A percentile compares a stretch with the other conserved stretches of the same genome.
phyloP scores from a whole-genome alignment of 1,140 invertebrate genomes.

The Drosophila ananassae region DNA sequence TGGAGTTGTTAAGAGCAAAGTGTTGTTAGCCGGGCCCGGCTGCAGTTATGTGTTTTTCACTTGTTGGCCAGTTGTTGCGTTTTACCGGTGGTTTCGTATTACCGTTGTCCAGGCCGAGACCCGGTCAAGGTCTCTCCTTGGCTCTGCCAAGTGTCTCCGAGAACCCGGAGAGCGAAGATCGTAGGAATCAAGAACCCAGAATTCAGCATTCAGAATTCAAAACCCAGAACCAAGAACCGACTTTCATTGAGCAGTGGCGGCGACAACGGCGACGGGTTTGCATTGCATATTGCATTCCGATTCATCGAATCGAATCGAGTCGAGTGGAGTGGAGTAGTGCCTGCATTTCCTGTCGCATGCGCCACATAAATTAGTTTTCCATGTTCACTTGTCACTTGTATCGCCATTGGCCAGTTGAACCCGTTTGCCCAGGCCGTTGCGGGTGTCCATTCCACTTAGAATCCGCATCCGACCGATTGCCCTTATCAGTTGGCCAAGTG shows the following conservation, averaged over 20 bases:
- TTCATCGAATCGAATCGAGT: slow-evolving; percentile 37
- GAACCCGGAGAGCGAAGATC: slow-evolving; percentile 4
- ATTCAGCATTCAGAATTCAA: slow-evolving; percentile 5
- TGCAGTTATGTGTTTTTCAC: slow-evolving; percentile 48
- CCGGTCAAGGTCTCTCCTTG: slow-evolving; percentile 69
- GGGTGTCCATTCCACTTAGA: slow-evolving; percentile 65
- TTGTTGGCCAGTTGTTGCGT: slow-evolving; percentile 48
- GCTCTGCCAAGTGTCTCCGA: slow-evolving; percentile 34
- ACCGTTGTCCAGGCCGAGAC: slow-evolving; percentile 58
- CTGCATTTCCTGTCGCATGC: slow-evolving; percentile 65
- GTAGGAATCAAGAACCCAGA: slow-evolving; percentile 10
- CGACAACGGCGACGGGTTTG: slow-evolving; percentile 19
- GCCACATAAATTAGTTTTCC: slow-evolving; percentile 79
- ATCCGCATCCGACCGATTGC: slow-evolving; percentile 52
- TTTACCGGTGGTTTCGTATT: slow-evolving; percentile 77
- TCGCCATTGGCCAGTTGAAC: slow-evolving; percentile 52
- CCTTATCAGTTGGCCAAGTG: slow-evolving; percentile 54
- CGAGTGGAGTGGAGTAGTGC: slow-evolving; percentile 16
- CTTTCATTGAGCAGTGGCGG: slow-evolving; percentile 45
- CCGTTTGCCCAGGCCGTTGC: slow-evolving; percentile 51
- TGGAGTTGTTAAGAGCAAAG: slow-evolving; percentile 74
- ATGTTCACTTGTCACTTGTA: slow-evolving; percentile 76
- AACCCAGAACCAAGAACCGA: slow-evolving; percentile 18
- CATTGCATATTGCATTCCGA: slow-evolving; percentile 32
- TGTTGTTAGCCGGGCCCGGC: slow-evolving; percentile 64